Evolutionary conservation across 2,888 invertebrate species (phyloP).

Genomic region (Dryococelus australis): DNA sequence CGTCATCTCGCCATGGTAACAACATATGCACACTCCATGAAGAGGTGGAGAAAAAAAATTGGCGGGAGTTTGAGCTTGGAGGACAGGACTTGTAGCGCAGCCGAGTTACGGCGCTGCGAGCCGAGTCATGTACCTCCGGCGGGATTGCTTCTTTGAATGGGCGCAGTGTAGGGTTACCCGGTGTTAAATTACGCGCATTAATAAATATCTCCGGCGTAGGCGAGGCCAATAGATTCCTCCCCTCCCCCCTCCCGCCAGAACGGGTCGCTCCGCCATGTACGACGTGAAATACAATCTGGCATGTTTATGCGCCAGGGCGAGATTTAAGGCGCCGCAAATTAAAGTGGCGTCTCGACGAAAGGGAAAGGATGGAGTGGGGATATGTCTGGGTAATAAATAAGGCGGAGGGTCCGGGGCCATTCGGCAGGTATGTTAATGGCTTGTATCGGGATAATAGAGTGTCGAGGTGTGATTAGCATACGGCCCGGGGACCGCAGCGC

Average conservation of each 20-base stretch:
- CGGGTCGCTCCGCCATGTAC: not conserved
- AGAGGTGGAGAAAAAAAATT: no score
- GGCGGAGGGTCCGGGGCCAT: not conserved
- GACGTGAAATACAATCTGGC: not conserved
- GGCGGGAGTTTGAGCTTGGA: no score
- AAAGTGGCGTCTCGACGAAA: not conserved
- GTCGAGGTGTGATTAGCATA: conserved; percentile 13
- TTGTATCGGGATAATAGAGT: conserved; percentile 16
- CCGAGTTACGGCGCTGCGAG: no score
- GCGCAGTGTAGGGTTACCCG: not conserved
- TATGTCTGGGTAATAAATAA: not conserved
- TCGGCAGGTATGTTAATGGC: conserved; percentile 16
- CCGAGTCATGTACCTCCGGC: no score
- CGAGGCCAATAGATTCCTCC: no score
- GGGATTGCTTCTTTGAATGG: no score
- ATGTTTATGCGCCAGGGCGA: not conserved
- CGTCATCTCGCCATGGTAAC: no score
- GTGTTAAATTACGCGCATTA: not conserved
- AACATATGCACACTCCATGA: no score
- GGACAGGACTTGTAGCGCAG: no score
- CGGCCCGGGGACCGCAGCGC: no score
- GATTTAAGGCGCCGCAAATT: conserved; percentile 11
- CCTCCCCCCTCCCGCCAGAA: no score
- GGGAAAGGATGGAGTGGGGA: not conserved
- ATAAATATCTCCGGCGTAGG: not conserved